These are phyloP conservation scores for Echinarachnius parma DNA, from an alignment of 53 echinoderm and acorn worm genomes.

Conservation along the genomic window DNA sequence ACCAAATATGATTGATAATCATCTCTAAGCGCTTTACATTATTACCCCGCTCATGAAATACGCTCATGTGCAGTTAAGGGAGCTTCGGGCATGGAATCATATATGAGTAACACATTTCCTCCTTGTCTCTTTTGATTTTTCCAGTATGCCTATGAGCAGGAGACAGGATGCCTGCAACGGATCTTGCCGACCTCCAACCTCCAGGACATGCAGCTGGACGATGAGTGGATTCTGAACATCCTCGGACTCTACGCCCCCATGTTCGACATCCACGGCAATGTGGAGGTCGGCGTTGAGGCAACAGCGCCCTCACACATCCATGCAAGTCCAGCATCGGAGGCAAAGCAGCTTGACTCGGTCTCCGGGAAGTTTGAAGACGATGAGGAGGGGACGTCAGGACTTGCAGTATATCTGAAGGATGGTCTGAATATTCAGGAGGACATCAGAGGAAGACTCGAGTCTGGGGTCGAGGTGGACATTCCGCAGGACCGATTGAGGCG, in stretches of 20 bases:
- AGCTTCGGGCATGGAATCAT: too few species aligned
- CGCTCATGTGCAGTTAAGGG: too few species aligned
- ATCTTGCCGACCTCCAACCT: conserved; percentile 60
- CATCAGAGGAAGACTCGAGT: conserved; percentile 25
- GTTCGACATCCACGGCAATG: conserved; percentile 23
- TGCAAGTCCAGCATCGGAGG: not conserved
- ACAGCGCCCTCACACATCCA: not conserved
- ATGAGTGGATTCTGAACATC: conserved; percentile 86
- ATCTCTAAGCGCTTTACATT: too few species aligned
- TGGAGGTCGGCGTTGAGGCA: conserved; percentile 20
- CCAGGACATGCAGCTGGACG: conserved; percentile 65
- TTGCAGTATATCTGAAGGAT: not conserved
- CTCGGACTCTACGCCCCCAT: conserved; percentile 65
- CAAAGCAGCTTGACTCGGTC: not conserved
- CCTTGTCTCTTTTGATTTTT: conserved; percentile 6
- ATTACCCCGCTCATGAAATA: too few species aligned
- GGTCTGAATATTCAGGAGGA: conserved; percentile 25
- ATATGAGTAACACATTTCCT: not conserved
- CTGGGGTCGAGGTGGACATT: conserved; percentile 31
- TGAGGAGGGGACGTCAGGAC: not conserved
- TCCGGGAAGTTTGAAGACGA: not conserved
- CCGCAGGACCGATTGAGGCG: conserved; percentile 17
- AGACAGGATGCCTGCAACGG: conserved; percentile 46
- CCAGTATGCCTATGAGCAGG: conserved; percentile 66
- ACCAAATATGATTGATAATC: too few species aligned